phyloP scores from a whole-genome alignment of 2,797 vertebrate species.

The Paedocypris micromegethes region DNA sequence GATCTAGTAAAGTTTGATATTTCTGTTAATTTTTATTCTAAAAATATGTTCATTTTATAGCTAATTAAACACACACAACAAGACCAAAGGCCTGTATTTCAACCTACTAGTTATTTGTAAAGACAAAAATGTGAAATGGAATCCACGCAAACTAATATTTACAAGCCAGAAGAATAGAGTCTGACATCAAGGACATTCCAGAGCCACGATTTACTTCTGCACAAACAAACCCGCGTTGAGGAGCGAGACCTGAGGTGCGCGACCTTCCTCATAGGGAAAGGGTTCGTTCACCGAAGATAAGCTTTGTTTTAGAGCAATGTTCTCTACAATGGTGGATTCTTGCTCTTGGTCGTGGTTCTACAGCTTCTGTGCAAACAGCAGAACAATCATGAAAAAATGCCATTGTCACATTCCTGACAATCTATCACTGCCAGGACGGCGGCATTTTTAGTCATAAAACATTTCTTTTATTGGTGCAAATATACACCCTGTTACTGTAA shows the following conservation, averaged over 20 bases:
- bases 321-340: slow-evolving; percentile 20
- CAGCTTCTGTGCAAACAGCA: slow-evolving; percentile 9
- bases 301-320: slow-evolving; percentile 23
- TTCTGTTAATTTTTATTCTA: no score
- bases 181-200: slow-evolving; percentile 46
- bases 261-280: slow-evolving; percentile 14
- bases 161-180: slow-evolving; percentile 28
- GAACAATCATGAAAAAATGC: slow-evolving; percentile 14
- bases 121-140: not conserved
- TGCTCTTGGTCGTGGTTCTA: slow-evolving; percentile 19
- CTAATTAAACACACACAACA: no score
- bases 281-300: slow-evolving; percentile 32
- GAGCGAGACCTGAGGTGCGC: slow-evolving; percentile 9
- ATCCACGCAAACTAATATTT: slow-evolving; percentile 32
- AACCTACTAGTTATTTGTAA: no score
- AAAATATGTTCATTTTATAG: no score
- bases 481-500: no score
- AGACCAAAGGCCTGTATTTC: no score
- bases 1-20: no score
- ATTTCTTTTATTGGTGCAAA: no score
- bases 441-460: not conserved
- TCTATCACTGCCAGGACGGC: slow-evolving; percentile 1
- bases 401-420: slow-evolving; percentile 7
- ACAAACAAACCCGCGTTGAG: slow-evolving; percentile 45
- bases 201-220: slow-evolving; percentile 40